phyloP scores from a whole-genome alignment of 2,113 vertebrate genomes.

The Dasypus novemcinctus region DNA sequence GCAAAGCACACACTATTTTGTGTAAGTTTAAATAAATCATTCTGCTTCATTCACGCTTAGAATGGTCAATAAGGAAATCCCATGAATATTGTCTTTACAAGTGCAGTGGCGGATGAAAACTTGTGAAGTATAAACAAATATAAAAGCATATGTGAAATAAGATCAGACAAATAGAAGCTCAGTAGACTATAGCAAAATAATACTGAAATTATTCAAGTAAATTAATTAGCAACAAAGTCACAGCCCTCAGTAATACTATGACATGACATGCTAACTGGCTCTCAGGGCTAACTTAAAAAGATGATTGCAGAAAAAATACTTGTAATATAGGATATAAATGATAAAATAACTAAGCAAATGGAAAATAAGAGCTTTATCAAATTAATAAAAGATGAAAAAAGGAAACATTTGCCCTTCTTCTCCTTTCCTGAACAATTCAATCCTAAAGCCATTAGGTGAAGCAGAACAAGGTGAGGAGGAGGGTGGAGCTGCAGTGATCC shows the following conservation, averaged over 20 bases:
- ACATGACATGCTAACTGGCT: background rate
- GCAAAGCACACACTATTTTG: conserved; percentile 47
- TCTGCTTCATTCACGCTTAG: conserved; percentile 8
- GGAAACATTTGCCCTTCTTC: background rate
- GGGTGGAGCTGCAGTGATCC: background rate
- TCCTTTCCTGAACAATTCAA: background rate
- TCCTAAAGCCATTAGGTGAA: background rate
- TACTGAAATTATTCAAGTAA: conserved; percentile 21
- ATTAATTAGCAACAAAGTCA: background rate
- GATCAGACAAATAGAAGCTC: conserved; percentile 26
- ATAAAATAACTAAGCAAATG: background rate
- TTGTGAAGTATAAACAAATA: conserved; percentile 29
- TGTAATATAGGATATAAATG: background rate
- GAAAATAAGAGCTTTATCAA: conserved; percentile 22
- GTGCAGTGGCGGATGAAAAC: conserved; percentile 26
- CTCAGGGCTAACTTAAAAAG: conserved; percentile 8
- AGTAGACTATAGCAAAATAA: conserved; percentile 28
- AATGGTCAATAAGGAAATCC: conserved; percentile 52
- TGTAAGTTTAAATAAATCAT: conserved; percentile 53
- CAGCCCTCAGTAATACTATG: background rate
- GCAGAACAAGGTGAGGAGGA: background rate
- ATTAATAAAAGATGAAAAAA: conserved; percentile 12
- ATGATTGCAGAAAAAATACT: conserved; percentile 7
- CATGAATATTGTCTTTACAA: background rate
- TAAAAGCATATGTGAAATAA: conserved; percentile 15